A percentile compares a stretch with the other conserved stretches of the same genome.
phyloP scores from a whole-genome alignment of 1,140 invertebrate species.

The Holotrichia oblita region DNA sequence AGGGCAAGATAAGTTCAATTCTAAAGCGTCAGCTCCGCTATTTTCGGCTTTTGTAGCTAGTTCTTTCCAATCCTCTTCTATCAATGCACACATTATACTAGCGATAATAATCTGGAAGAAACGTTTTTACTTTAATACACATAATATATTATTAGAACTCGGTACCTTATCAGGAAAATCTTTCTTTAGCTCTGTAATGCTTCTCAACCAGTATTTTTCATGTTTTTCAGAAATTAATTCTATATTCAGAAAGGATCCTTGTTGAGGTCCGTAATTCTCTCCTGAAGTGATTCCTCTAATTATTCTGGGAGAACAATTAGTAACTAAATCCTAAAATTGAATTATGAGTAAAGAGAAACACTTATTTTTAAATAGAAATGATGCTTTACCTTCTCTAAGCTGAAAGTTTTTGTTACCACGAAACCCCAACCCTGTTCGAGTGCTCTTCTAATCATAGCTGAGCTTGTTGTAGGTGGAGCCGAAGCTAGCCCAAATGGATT shows the following conservation, averaged over 20 bases:
- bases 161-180: conserved; percentile 76
- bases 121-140: not conserved
- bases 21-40: conserved; percentile 92
- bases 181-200: conserved; percentile 87
- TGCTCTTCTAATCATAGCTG: conserved; percentile 93
- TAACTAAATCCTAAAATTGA: conserved; percentile 78
- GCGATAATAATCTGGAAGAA: conserved; percentile 86
- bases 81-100: conserved; percentile 95
- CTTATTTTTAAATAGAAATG: conserved; percentile 62
- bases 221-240: conserved; percentile 98
- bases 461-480: conserved; percentile 93
- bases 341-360: not conserved
- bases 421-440: conserved; percentile 98
- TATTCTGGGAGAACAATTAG: conserved; percentile 71
- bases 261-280: conserved; percentile 91
- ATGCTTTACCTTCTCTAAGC: conserved; percentile 77
- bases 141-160: no score
- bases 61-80: conserved; percentile 88
- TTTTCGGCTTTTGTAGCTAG: conserved; percentile 81
- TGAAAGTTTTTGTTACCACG: conserved; percentile 96
- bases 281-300: conserved; percentile 92
- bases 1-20: conserved; percentile 96
- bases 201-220: conserved; percentile 90
- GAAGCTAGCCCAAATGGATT: conserved; percentile 98
- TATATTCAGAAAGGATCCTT: conserved; percentile 96